Evolutionary conservation across 1,140 invertebrate genomes (phyloP), one percentile per base, ranked within the genome.

Genomic region (Panagrolaimus sp.): DNA sequence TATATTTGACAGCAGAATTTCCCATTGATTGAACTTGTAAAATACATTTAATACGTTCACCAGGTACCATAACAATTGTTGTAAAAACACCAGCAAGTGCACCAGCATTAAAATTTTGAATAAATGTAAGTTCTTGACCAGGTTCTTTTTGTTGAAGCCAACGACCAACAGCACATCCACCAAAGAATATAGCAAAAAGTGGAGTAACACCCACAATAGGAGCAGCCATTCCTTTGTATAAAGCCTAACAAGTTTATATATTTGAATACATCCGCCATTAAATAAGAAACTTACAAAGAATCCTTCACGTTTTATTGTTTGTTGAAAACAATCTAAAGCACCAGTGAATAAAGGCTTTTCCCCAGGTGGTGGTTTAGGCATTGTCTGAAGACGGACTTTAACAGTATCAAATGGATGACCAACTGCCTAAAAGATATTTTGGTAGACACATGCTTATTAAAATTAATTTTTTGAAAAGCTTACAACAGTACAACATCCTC

Each of bases 11-110:
- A 89, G 87, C 69, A 82, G 85, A 57, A 88, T 87, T 63, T 83
- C 85, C 82, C 92, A 90, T 84, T 38, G 69, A 72, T 67, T 79
- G 77, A 20, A 79, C 75, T 64, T 79, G 68, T 3, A 79, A 73
- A 43, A 79, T 70, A 53, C 77, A 78, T 48, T 98, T 98, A 57
- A 98, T 97, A 78, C 96, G 86, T 85, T 98, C 96, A 61, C 95
- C 95, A 9, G 96, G 96, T 20, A 93, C 91, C 91, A 97, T 97
- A 46, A 98, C 92, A 14, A 88, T 86, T 9, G 95, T 96, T 0
- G 93, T 96, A 80, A 94, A 93, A 47, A 95, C 88, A 4, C 93
- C 94, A 61, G 93, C 92, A 74, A 96, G 90, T 8, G 91, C 90
- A 71, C 96, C 96, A 67, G 96, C 94, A 67, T 89, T 88, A 84